Percentiles rank a stretch among this genome's conserved stretches.
These are phyloP conservation scores for Philantomba maxwellii DNA, from an alignment of 2,113 vertebrate genomes.

Conservation along the genomic window DNA sequence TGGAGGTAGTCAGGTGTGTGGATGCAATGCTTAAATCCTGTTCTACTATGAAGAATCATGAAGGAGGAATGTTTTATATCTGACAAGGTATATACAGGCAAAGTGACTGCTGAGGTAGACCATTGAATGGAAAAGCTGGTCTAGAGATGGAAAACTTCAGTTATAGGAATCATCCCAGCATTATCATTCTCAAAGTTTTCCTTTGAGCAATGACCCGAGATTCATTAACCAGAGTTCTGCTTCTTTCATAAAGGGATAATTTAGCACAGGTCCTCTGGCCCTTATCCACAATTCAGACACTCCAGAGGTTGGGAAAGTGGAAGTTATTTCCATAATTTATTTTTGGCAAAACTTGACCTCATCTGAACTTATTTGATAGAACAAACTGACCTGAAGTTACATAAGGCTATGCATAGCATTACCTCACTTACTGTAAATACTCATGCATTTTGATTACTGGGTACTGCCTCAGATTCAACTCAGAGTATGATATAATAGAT, in stretches of 20 bases:
- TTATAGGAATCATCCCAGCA: neutral
- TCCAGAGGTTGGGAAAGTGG: neutral
- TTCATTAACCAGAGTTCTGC: neutral
- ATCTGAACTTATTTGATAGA: neutral
- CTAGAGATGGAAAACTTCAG: neutral
- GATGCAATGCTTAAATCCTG: neutral
- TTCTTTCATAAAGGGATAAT: neutral
- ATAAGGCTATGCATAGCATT: neutral
- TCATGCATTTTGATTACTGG: neutral
- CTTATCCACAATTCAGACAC: neutral
- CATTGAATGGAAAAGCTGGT: neutral
- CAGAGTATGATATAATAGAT: neutral
- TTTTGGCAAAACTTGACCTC: neutral
- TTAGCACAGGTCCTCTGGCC: neutral
- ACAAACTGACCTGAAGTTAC: neutral
- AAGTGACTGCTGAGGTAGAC: neutral
- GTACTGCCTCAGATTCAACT: neutral
- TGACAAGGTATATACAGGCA: too few species aligned
- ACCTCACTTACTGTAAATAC: neutral
- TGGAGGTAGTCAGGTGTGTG: neutral
- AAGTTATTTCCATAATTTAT: neutral
- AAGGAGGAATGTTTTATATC: neutral
- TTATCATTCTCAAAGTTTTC: neutral
- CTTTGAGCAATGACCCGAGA: neutral
- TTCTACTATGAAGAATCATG: neutral